Percentiles rank a stretch among this genome's conserved stretches.
Evolutionary conservation across 2,113 vertebrate species (phyloP).

Genomic region (Geococcyx californianus): DNA sequence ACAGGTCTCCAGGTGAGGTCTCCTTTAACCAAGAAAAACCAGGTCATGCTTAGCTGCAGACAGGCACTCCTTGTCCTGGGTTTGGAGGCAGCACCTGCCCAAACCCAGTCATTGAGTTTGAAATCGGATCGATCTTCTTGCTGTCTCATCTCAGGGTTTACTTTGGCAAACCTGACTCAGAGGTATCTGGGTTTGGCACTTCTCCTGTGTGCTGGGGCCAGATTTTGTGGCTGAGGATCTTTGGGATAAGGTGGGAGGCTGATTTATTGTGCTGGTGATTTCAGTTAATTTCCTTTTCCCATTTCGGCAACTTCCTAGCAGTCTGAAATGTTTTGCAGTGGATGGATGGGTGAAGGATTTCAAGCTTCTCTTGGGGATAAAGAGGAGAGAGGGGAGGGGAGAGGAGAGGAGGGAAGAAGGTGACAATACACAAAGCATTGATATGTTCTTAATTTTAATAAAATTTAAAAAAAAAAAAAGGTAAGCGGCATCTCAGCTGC

Average conservation of each 20-base stretch:
- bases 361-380: background rate
- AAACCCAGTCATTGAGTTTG: fast-evolving
- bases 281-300: constrained; percentile 12
- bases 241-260: background rate
- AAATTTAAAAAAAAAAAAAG: background rate
- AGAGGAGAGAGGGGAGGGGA: background rate
- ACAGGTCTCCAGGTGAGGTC: too few relatives aligned
- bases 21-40: background rate
- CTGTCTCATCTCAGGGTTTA: background rate
- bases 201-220: fast-evolving
- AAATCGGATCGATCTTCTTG: fast-evolving
- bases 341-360: background rate
- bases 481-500: constrained; percentile 14
- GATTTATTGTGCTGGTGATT: background rate
- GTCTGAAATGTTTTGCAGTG: background rate
- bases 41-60: background rate
- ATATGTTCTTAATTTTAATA: constrained; percentile 1
- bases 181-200: background rate
- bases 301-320: background rate
- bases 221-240: background rate
- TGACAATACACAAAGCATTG: background rate
- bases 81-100: background rate
- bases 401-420: background rate
- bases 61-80: background rate
- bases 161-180: background rate